phyloP scores from a whole-genome alignment of 1,140 invertebrate genomes.

The Vanessa tameamea region DNA sequence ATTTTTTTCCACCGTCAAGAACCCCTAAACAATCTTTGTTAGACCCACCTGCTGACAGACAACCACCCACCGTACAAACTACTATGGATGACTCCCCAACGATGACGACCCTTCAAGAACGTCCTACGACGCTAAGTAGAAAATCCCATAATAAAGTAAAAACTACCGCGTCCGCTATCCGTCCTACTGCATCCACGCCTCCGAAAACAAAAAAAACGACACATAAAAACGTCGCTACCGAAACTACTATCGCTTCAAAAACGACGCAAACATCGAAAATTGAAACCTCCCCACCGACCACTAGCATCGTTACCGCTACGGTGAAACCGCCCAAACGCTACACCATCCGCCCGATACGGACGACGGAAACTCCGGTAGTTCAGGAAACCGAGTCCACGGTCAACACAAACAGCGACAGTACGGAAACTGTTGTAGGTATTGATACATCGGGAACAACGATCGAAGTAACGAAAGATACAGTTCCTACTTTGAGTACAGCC shows the following conservation, averaged over 20 bases:
- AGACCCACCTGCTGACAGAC: slow-evolving; percentile 65
- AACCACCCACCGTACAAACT: slow-evolving; percentile 54
- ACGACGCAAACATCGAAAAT: slow-evolving; percentile 57
- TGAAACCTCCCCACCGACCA: slow-evolving; percentile 53
- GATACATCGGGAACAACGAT: slow-evolving; percentile 62
- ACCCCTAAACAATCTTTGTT: slow-evolving; percentile 75
- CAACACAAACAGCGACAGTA: slow-evolving; percentile 58
- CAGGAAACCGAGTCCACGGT: slow-evolving; percentile 68
- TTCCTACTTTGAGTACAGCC: slow-evolving; percentile 57
- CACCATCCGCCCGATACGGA: slow-evolving; percentile 71
- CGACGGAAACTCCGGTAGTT: slow-evolving; percentile 62
- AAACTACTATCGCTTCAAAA: slow-evolving; percentile 61
- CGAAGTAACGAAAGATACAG: slow-evolving; percentile 59
- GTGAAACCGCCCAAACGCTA: slow-evolving; percentile 74
- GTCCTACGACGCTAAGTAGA: slow-evolving; percentile 61
- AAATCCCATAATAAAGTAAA: slow-evolving; percentile 72
- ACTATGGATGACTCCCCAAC: slow-evolving; percentile 56
- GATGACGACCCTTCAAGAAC: slow-evolving; percentile 59
- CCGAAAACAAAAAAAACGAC: slow-evolving; percentile 66
- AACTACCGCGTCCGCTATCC: slow-evolving; percentile 60
- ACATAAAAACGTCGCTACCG: slow-evolving; percentile 52
- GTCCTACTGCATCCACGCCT: slow-evolving; percentile 55
- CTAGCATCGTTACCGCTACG: slow-evolving; percentile 57
- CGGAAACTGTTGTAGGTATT: slow-evolving; percentile 62
- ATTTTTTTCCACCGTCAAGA: slow-evolving; percentile 78